These are phyloP conservation scores for Hippocampus abdominalis DNA, from an alignment of 2,113 vertebrate species.

Conservation along the genomic window DNA sequence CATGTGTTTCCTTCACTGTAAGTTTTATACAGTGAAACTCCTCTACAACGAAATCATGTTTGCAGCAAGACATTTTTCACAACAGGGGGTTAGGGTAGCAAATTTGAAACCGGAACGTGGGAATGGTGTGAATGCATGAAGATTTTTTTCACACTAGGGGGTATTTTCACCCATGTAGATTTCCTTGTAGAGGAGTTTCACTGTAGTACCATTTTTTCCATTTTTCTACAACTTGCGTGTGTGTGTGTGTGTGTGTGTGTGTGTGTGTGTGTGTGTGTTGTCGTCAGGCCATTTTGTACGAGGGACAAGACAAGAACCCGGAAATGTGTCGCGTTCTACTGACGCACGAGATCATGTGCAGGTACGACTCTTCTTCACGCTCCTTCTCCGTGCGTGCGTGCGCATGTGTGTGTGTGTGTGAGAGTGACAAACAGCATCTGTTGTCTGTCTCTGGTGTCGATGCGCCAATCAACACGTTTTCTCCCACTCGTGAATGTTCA, in stretches of 20 bases:
- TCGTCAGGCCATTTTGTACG: slow-evolving; percentile 86
- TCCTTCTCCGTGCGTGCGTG: background rate
- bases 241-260: background rate
- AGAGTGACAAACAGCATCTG: background rate
- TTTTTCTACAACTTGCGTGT: too few species aligned
- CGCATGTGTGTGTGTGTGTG: slow-evolving; percentile 28
- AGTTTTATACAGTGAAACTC: too few species aligned
- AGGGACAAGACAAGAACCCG: slow-evolving; percentile 96
- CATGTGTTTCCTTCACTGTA: too few species aligned
- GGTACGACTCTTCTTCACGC: slow-evolving; percentile 61
- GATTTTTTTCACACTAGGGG: too few species aligned
- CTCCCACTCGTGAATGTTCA: background rate
- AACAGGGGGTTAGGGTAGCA: too few species aligned
- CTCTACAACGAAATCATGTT: too few species aligned
- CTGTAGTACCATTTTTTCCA: too few species aligned
- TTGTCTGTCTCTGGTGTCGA: background rate
- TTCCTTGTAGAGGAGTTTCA: too few species aligned
- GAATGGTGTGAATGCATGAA: too few species aligned
- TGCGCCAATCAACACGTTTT: background rate
- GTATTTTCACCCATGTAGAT: too few species aligned
- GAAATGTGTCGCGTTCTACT: slow-evolving; percentile 97
- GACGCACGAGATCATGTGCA: slow-evolving; percentile 95
- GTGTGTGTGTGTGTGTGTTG: slow-evolving; percentile 1
- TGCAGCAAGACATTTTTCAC: too few species aligned
- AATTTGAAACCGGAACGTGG: too few species aligned